Evolutionary conservation across 2,888 invertebrate species (phyloP).

Genomic region (Melanchra persicariae): DNA sequence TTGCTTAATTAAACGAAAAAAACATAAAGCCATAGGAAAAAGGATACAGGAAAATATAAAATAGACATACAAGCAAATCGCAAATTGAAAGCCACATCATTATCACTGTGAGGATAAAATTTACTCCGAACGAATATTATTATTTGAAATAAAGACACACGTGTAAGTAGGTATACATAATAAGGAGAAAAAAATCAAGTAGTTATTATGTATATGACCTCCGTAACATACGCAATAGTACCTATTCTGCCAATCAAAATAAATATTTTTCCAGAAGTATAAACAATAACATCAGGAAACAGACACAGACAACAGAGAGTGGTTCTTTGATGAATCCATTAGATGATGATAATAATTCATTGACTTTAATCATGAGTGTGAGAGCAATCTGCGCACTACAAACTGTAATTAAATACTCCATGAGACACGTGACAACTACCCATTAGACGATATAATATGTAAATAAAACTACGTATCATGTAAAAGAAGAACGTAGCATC

Average conservation of each 20-base stretch:
- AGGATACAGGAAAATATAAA: constrained; percentile 27
- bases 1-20: not conserved
- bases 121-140: constrained; percentile 23
- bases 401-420: constrained; percentile 50
- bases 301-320: too few species aligned
- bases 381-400: constrained; percentile 57
- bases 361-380: constrained; percentile 44
- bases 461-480: constrained; percentile 30
- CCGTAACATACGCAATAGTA: constrained; percentile 34
- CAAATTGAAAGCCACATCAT: constrained; percentile 24
- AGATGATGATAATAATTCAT: constrained; percentile 55
- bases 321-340: constrained; percentile 23
- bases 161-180: constrained; percentile 5
- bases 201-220: constrained; percentile 46
- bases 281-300: constrained; percentile 40
- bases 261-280: constrained; percentile 35
- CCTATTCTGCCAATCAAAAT: constrained; percentile 45
- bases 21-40: constrained; percentile 9
- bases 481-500: constrained; percentile 18
- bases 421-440: constrained; percentile 25
- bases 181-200: constrained; percentile 32
- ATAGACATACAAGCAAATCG: constrained; percentile 12
- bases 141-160: constrained; percentile 37
- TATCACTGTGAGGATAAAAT: constrained; percentile 22
- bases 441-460: constrained; percentile 25